Conservation (phyloP, 2,113 vertebrate genomes). For the Pseudois nayaur region DNA sequence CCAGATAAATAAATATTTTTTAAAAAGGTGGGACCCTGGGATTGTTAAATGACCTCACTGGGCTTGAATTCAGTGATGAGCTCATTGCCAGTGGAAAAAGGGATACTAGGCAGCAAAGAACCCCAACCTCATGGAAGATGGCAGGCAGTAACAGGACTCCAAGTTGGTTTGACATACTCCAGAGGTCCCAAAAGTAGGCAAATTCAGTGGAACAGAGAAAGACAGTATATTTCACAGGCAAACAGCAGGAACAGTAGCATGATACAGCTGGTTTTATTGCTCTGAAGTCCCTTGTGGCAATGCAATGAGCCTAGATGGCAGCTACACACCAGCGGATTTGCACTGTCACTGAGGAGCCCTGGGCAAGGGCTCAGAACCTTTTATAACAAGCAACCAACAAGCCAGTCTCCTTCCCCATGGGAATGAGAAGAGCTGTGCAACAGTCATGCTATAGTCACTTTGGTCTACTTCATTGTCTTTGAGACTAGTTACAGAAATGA, state of each 20-base stretch:
- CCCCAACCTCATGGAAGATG: not conserved
- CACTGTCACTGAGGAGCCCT: not conserved
- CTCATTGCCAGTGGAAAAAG: not conserved
- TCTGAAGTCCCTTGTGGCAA: not conserved
- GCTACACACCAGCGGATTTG: not conserved
- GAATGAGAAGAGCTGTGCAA: not conserved
- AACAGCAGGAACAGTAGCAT: not conserved
- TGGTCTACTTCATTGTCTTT: constrained; percentile 17
- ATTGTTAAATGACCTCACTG: not conserved
- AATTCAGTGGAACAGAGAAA: not conserved
- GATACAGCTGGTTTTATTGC: not conserved
- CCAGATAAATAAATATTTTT: not conserved
- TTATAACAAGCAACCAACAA: not conserved
- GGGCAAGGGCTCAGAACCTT: not conserved
- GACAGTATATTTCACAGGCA: not conserved
- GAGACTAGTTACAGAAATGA: constrained; percentile 21
- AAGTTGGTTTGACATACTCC: not conserved
- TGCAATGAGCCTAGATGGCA: not conserved
- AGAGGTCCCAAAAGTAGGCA: not conserved
- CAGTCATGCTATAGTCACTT: not conserved
- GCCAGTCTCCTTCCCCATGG: not conserved
- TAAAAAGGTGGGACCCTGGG: not conserved
- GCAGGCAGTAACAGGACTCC: not conserved
- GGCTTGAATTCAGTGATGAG: constrained; percentile 1
- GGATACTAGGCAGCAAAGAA: not conserved